Percentiles rank a stretch among this genome's conserved stretches.
These are phyloP conservation scores for Catocala fraxini DNA, from an alignment of 2,888 invertebrate species.

Conservation along the genomic window DNA sequence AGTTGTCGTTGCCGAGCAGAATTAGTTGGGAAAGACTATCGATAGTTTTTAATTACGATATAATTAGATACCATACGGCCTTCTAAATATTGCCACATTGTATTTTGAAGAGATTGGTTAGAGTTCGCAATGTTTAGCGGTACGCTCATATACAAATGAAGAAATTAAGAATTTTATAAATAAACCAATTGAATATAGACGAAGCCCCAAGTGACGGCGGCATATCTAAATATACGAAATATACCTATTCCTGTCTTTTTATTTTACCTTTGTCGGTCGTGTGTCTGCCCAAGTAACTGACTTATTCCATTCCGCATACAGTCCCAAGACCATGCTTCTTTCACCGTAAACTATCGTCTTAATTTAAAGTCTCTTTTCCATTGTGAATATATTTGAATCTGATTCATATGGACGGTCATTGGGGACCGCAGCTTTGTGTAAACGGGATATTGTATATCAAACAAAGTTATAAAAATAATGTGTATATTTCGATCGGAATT, in stretches of 20 bases:
- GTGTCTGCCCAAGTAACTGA: slow-evolving; percentile 37
- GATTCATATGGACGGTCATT: background rate
- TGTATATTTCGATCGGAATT: slow-evolving; percentile 15
- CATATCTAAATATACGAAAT: slow-evolving; percentile 43
- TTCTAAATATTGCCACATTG: slow-evolving; percentile 26
- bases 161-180: slow-evolving; percentile 49
- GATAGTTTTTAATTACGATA: slow-evolving; percentile 14
- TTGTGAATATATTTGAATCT: slow-evolving; percentile 20
- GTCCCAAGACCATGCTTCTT: slow-evolving; percentile 26
- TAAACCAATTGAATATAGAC: slow-evolving; percentile 46
- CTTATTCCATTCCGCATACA: slow-evolving; percentile 36
- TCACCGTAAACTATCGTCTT: slow-evolving; percentile 27
- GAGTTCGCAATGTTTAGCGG: slow-evolving; percentile 19
- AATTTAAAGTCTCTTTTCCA: slow-evolving; percentile 23
- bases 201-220: slow-evolving; percentile 37
- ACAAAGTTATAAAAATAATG: slow-evolving; percentile 19
- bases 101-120: slow-evolving; percentile 18
- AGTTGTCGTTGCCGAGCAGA: slow-evolving; percentile 7
- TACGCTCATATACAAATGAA: slow-evolving; percentile 33
- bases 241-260: slow-evolving; percentile 42
- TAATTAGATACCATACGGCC: slow-evolving; percentile 9
- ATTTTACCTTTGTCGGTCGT: slow-evolving; percentile 43
- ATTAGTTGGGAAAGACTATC: slow-evolving; percentile 19
- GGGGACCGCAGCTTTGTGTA: slow-evolving; percentile 11
- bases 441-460: slow-evolving; percentile 15